Percentiles rank a stretch among this genome's conserved stretches.
Conservation (phyloP, 2,797 vertebrate genomes). For the Peromyscus aztecus region DNA sequence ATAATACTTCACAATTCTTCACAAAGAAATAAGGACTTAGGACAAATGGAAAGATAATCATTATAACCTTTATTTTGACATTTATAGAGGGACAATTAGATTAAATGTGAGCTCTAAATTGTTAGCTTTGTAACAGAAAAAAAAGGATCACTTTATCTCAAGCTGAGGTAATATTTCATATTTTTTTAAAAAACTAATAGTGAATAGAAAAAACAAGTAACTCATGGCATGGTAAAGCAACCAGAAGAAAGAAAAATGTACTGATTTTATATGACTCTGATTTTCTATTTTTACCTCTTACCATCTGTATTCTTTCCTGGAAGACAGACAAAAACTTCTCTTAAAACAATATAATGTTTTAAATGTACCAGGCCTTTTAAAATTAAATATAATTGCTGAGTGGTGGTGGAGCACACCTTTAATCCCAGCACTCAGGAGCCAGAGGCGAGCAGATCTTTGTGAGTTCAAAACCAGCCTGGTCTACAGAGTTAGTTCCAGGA, state of each 20-base stretch:
- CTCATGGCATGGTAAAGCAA: constrained; percentile 16
- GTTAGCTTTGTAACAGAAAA: not conserved
- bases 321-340: constrained; percentile 30
- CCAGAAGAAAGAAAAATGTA: not conserved
- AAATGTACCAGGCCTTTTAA: not conserved
- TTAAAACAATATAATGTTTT: constrained; percentile 35
- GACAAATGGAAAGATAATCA: not conserved
- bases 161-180: constrained; percentile 1
- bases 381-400: not conserved
- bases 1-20: constrained; percentile 13
- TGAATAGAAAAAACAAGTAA: constrained; percentile 22
- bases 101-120: not conserved
- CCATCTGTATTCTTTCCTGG: not conserved
- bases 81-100: not conserved
- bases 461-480: not conserved
- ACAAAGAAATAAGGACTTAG: constrained; percentile 38
- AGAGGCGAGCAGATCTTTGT: not conserved
- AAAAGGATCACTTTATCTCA: not conserved
- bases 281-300: constrained; percentile 33
- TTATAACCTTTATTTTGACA: constrained; percentile 48
- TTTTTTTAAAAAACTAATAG: not conserved
- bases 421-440: not conserved
- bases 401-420: fast-evolving
- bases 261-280: constrained; percentile 3
- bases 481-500: not conserved